Conservation (phyloP, 1,140 invertebrate genomes). For the Macrobrachium rosenbergii region DNA sequence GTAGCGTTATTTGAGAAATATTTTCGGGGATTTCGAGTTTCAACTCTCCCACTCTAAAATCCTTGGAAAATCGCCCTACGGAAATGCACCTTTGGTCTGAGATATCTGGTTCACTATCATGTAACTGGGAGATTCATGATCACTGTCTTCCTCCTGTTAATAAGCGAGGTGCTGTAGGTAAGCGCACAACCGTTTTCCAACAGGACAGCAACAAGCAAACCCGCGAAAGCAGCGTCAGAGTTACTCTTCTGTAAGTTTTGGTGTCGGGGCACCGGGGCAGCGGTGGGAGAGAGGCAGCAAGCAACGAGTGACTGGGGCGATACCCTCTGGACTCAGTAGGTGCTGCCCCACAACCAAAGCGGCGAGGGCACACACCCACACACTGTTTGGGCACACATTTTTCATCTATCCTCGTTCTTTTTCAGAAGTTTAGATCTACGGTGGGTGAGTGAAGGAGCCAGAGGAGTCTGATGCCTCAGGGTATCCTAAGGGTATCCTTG, state of each 20-base stretch:
- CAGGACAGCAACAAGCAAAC: not conserved
- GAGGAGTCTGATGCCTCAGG: slow-evolving; percentile 27
- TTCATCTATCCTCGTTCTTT: slow-evolving; percentile 55
- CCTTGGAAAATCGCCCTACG: no score
- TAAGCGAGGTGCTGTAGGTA: no score
- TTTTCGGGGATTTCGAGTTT: no score
- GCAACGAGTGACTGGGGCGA: slow-evolving; percentile 56
- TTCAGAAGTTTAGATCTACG: slow-evolving; percentile 44
- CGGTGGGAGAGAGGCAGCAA: slow-evolving; percentile 38
- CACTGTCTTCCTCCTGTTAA: no score
- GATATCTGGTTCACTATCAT: no score
- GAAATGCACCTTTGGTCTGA: no score
- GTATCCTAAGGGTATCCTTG: slow-evolving; percentile 51
- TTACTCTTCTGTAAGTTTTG: not conserved
- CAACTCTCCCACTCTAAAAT: no score
- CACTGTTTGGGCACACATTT: slow-evolving; percentile 40
- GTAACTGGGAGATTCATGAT: no score
- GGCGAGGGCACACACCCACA: slow-evolving; percentile 53
- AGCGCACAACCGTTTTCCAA: not conserved
- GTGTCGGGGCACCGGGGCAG: slow-evolving; percentile 1
- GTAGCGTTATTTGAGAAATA: no score
- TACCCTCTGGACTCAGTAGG: slow-evolving; percentile 39
- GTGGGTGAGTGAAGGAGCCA: slow-evolving; percentile 44
- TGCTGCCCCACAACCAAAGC: slow-evolving; percentile 52
- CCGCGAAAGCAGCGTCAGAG: not conserved